A percentile compares a stretch with the other conserved stretches of the same genome.
Evolutionary conservation across 2,888 invertebrate genomes (phyloP).

Genomic region (Philhelius pedissequus): DNA sequence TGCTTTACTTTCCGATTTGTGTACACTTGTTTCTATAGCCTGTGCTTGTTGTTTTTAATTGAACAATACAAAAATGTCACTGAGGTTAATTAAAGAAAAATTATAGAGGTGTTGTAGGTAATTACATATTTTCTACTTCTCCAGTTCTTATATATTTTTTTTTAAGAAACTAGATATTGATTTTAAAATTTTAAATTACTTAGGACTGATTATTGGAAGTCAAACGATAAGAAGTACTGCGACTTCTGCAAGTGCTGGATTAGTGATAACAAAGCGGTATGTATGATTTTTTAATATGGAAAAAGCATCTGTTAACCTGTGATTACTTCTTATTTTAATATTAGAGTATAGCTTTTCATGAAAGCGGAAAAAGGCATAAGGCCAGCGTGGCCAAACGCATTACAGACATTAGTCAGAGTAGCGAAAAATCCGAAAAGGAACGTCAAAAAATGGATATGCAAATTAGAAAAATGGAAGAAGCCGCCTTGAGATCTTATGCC

Average conservation of each 20-base stretch:
- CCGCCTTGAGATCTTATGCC: constrained; percentile 92
- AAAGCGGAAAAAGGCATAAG: constrained; percentile 94
- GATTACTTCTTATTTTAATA: not conserved
- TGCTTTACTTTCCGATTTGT: constrained; percentile 18
- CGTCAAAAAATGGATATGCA: constrained; percentile 88
- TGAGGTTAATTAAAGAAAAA: constrained; percentile 25
- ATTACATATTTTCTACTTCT: constrained; percentile 16
- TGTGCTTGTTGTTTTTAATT: constrained; percentile 22
- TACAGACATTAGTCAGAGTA: constrained; percentile 90
- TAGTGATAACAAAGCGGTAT: constrained; percentile 95
- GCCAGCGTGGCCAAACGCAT: constrained; percentile 93
- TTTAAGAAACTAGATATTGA: not conserved
- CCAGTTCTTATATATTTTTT: not conserved
- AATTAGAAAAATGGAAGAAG: constrained; percentile 93
- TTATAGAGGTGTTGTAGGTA: constrained; percentile 18
- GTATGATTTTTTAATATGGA: not conserved
- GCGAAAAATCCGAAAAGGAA: constrained; percentile 88
- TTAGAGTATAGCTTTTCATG: constrained; percentile 96
- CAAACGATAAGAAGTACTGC: constrained; percentile 95
- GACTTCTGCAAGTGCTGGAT: constrained; percentile 99
- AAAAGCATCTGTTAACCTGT: not conserved
- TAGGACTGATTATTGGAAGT: constrained; percentile 98
- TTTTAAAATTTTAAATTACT: constrained; percentile 68
- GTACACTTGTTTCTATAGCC: not conserved
- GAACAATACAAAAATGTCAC: not conserved